Percentiles rank a stretch among this genome's conserved stretches.
Evolutionary conservation across 2,888 invertebrate species (phyloP).

Genomic region (Tetranychus truncatus): DNA sequence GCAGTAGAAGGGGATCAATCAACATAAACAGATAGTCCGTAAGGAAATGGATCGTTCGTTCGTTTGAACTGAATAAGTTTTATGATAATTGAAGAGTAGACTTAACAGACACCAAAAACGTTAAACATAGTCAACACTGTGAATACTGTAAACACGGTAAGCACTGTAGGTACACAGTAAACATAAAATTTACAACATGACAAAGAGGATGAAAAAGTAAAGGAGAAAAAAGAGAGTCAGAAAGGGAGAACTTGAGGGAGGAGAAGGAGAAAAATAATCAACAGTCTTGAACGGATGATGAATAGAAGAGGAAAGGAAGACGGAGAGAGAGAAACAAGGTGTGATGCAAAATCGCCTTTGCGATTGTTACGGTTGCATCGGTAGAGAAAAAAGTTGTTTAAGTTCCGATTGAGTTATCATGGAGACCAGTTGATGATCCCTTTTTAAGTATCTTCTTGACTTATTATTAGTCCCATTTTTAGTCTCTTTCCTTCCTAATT

Average conservation of each 20-base stretch:
- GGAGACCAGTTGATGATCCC: not conserved
- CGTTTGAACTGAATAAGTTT: too few relatives aligned
- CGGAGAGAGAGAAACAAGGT: not conserved
- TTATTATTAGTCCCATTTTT: not conserved
- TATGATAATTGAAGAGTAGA: too few relatives aligned
- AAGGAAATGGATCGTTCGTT: too few relatives aligned
- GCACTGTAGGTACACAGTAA: not conserved
- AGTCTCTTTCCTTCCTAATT: not conserved
- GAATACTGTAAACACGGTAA: not conserved
- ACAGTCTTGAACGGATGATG: not conserved
- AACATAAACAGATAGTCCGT: not conserved
- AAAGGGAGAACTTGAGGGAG: conserved; percentile 4
- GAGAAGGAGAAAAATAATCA: not conserved
- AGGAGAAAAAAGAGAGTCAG: not conserved
- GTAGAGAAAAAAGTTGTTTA: not conserved
- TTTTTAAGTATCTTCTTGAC: not conserved
- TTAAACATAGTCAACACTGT: too few relatives aligned
- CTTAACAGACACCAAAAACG: too few relatives aligned
- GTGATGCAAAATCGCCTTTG: not conserved
- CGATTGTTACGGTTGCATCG: conserved; percentile 1
- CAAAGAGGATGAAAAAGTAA: not conserved
- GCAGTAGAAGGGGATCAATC: not conserved
- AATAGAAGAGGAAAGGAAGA: conserved; percentile 5
- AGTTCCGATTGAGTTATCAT: not conserved
- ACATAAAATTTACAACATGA: not conserved